Evolutionary conservation across 2,113 vertebrate genomes (phyloP).

Genomic region (Podarcis cretensis): DNA sequence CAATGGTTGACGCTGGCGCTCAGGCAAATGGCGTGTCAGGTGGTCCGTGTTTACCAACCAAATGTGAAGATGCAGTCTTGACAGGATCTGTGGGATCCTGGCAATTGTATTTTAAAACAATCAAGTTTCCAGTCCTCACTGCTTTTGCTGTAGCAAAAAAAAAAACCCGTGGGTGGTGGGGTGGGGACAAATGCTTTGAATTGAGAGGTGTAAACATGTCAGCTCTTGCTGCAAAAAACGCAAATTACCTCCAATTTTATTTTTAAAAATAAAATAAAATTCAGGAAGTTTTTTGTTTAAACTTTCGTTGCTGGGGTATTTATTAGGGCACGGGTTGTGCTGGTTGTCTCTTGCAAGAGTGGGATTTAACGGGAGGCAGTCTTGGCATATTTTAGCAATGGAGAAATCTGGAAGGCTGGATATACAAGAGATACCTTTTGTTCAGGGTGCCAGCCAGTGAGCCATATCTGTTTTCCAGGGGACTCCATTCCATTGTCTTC

Average conservation of each 20-base stretch:
- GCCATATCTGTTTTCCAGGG: not conserved
- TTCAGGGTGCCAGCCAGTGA: not conserved
- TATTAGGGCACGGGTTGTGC: not conserved
- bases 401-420: not conserved
- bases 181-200: not conserved
- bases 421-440: not conserved
- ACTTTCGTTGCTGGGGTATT: not conserved
- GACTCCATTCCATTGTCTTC: not conserved
- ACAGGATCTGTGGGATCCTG: not conserved
- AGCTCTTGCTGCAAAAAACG: not conserved
- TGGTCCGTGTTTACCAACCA: not conserved
- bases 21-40: not conserved
- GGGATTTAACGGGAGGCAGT: not conserved
- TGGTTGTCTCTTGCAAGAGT: not conserved
- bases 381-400: not conserved
- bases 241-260: not conserved
- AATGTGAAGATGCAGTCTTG: not conserved
- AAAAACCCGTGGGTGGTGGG: not conserved
- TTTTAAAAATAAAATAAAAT: not conserved
- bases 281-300: not conserved
- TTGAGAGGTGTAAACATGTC: not conserved
- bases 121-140: not conserved
- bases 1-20: not conserved
- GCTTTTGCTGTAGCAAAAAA: not conserved
- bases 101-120: not conserved